Conservation (phyloP, 2,888 invertebrate species). For the Idaea biselata region DNA sequence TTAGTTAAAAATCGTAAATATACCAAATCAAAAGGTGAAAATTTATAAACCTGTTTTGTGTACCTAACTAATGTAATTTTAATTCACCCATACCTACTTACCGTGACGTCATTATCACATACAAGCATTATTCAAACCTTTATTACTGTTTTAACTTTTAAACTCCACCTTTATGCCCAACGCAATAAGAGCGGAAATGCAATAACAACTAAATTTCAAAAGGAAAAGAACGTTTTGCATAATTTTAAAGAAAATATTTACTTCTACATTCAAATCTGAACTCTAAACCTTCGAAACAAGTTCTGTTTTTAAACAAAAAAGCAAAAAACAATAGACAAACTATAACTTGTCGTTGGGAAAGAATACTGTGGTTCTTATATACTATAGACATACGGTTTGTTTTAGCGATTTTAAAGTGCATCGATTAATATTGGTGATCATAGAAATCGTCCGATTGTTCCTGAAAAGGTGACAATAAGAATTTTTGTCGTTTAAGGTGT, state of each 20-base stretch:
- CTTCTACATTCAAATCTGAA: constrained; percentile 45
- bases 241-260: constrained; percentile 33
- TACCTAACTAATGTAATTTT: constrained; percentile 73
- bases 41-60: constrained; percentile 65
- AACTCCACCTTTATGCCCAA: constrained; percentile 13
- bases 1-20: constrained; percentile 28
- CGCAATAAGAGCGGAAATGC: constrained; percentile 31
- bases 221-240: constrained; percentile 15
- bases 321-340: constrained; percentile 14
- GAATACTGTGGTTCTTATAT: constrained; percentile 19
- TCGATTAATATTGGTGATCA: constrained; percentile 35
- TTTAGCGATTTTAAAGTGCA: constrained; percentile 14
- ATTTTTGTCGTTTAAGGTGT: constrained; percentile 54
- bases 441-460: constrained; percentile 69
- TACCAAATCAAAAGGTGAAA: constrained; percentile 57
- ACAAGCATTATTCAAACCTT: constrained; percentile 23
- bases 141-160: constrained; percentile 10
- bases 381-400: constrained; percentile 20
- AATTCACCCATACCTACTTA: constrained; percentile 61
- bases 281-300: constrained; percentile 44
- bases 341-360: constrained; percentile 16
- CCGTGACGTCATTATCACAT: constrained; percentile 74
- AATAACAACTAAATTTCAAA: constrained; percentile 5
- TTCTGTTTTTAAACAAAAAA: constrained; percentile 41
- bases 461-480: constrained; percentile 74